Conservation (phyloP, 2,888 invertebrate genomes). For the Drosophila stalkeri region DNA sequence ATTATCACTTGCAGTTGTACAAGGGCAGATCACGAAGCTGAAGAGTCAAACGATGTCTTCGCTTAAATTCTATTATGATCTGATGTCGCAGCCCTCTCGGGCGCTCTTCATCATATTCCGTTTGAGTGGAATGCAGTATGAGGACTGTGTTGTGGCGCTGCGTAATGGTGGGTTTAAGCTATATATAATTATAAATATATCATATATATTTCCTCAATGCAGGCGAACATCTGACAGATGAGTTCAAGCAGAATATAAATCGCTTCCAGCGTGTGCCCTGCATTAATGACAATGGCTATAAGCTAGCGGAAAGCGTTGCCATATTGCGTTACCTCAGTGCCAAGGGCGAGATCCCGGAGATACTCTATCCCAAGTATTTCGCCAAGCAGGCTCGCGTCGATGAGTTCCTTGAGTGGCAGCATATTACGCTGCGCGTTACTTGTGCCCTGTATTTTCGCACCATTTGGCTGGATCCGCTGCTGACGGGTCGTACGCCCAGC, state of each 20-base stretch:
- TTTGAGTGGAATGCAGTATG: constrained; percentile 88
- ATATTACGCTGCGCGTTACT: constrained; percentile 87
- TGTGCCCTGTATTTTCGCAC: constrained; percentile 87
- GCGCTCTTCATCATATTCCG: constrained; percentile 90
- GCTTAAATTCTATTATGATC: constrained; percentile 89
- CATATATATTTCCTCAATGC: constrained; percentile 1
- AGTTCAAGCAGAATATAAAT: constrained; percentile 86
- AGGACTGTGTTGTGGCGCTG: constrained; percentile 87
- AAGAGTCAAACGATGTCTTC: constrained; percentile 73
- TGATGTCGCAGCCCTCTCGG: constrained; percentile 91
- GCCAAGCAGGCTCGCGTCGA: constrained; percentile 88
- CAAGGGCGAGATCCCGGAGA: constrained; percentile 85
- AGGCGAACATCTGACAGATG: constrained; percentile 88
- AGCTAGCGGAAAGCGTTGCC: constrained; percentile 89
- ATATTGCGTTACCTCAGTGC: constrained; percentile 86
- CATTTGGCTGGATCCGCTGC: constrained; percentile 86
- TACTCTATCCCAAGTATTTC: constrained; percentile 89
- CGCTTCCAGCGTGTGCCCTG: constrained; percentile 89
- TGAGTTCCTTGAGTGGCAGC: constrained; percentile 91
- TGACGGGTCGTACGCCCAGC: constrained; percentile 85
- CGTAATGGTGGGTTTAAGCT: constrained; percentile 86
- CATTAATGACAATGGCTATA: constrained; percentile 89
- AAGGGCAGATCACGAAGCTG: constrained; percentile 31
- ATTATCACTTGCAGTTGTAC: constrained; percentile 34
- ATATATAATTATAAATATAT: not conserved